Conservation (phyloP, 2,113 vertebrate species). For the Aspiorhynchus laticeps region DNA sequence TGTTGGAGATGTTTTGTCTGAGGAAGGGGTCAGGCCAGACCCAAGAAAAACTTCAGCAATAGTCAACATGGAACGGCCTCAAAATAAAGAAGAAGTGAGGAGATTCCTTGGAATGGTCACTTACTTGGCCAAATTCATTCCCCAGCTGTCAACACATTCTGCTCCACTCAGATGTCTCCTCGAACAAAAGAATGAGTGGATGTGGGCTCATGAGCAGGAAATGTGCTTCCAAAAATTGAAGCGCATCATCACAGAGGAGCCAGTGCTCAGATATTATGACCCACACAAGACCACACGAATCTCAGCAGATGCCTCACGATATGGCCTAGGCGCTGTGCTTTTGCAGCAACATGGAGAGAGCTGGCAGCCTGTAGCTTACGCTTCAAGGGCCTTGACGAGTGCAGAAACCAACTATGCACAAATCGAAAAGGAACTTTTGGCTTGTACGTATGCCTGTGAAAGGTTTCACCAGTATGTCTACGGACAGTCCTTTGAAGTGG, state of each 20-base stretch:
- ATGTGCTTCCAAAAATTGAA: slow-evolving; percentile 31
- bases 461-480: slow-evolving; percentile 49
- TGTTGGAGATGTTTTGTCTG: slow-evolving; percentile 48
- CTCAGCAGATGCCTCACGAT: slow-evolving; percentile 42
- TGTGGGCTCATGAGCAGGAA: slow-evolving; percentile 44
- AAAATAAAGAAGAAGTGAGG: slow-evolving; percentile 46
- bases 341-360: slow-evolving; percentile 27
- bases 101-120: slow-evolving; percentile 49
- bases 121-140: slow-evolving; percentile 45
- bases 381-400: slow-evolving; percentile 24
- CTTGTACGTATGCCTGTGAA: slow-evolving; percentile 45
- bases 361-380: slow-evolving; percentile 42
- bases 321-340: slow-evolving; percentile 40
- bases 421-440: slow-evolving; percentile 47
- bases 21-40: slow-evolving; percentile 38
- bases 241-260: slow-evolving; percentile 8
- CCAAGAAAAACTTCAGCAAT: slow-evolving; percentile 50
- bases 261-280: slow-evolving; percentile 47
- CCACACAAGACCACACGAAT: slow-evolving; percentile 15
- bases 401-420: slow-evolving; percentile 47
- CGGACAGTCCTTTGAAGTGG: slow-evolving; percentile 32
- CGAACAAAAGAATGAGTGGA: slow-evolving; percentile 31
- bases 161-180: slow-evolving; percentile 43
- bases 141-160: slow-evolving; percentile 42
- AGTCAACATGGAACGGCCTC: slow-evolving; percentile 31